Base-by-base conservation (phyloP, 2,888 invertebrate genomes). In the Agonopterix alstromeriana region DNA sequence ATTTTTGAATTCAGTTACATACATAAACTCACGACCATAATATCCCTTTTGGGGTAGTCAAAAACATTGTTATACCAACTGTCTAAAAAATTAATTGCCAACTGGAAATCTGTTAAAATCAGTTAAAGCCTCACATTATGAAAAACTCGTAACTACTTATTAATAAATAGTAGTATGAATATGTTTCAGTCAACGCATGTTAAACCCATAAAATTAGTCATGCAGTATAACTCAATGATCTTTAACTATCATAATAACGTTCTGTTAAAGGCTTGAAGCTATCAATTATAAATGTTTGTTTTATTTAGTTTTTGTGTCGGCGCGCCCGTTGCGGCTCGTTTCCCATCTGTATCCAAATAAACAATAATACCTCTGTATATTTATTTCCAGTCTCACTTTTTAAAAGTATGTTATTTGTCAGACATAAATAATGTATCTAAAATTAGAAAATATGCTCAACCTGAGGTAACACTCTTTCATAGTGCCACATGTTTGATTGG, bases 281-380 rank as follows among this genome's bases (percentile, higher is more conserved):
- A 60, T 63, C 56, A 63, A 62, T 65, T 60, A 57, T 45, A 55
- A 45, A 56, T 58, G 63, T 65, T 65, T 65, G 54, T 65, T 65
- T 66, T 62, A 48, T 58, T 63, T 63, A 54, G 51, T 54, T 61
- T 61, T 62, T 57, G 52, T 53, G 50, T 17, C 48, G 41, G 43
- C 17, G 47, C 48, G 42, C 48, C 41, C 46, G 45, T 14, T 42
- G 27, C 27, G 40, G 36, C 35, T 45, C 49, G 43, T 40, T 42
- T 11, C 43, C 36, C 46, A 49, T 17, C 49, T 50, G 47, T 48
- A 46, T 48, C 49, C 49, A 49, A 52, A 52, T 48, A 52, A 49
- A 52, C 52, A 49, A 47, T 43, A 52, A 36, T 46, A 36, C 4
- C 35, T 17, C n/a, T 42, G 35, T 46, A 46, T 47, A 47, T 45